Conservation (phyloP, 1,140 invertebrate species). For the Geopemphigus sp. region DNA sequence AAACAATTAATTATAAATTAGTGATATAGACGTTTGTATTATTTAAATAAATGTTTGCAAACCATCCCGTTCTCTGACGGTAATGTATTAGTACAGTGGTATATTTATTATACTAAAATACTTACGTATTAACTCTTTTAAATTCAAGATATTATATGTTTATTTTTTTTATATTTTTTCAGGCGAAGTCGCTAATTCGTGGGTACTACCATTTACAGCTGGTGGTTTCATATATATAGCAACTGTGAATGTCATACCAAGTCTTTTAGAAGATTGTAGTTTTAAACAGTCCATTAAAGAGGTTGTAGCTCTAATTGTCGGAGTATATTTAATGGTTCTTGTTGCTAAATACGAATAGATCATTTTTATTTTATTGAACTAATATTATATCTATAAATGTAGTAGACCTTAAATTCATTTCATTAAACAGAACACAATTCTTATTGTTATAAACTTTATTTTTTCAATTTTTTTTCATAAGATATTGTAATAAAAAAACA, state of each 20-base stretch:
- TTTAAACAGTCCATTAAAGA: constrained; percentile 83
- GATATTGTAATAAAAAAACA: not conserved
- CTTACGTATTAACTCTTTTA: too few species aligned
- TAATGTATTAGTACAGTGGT: too few species aligned
- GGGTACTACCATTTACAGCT: constrained; percentile 93
- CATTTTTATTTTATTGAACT: too few species aligned
- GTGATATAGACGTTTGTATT: too few species aligned
- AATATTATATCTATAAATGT: not conserved
- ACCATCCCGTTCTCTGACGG: too few species aligned
- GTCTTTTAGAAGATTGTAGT: constrained; percentile 81
- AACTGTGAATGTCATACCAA: constrained; percentile 93
- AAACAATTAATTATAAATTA: too few species aligned
- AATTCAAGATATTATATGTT: too few species aligned
- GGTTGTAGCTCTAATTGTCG: constrained; percentile 75
- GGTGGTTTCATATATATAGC: constrained; percentile 98
- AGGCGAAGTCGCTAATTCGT: constrained; percentile 73
- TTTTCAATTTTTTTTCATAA: constrained; percentile 6
- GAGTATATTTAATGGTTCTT: constrained; percentile 89
- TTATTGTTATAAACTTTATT: not conserved
- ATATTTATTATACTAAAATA: too few species aligned
- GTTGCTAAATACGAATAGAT: constrained; percentile 81
- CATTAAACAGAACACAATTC: not conserved
- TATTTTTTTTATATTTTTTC: constrained; percentile 54
- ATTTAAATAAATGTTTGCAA: too few species aligned
- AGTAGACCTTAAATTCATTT: not conserved